Evolutionary conservation across 2,888 invertebrate species (phyloP), one percentile per base, ranked within the genome.

Genomic region (Agriopis aurantiaria): DNA sequence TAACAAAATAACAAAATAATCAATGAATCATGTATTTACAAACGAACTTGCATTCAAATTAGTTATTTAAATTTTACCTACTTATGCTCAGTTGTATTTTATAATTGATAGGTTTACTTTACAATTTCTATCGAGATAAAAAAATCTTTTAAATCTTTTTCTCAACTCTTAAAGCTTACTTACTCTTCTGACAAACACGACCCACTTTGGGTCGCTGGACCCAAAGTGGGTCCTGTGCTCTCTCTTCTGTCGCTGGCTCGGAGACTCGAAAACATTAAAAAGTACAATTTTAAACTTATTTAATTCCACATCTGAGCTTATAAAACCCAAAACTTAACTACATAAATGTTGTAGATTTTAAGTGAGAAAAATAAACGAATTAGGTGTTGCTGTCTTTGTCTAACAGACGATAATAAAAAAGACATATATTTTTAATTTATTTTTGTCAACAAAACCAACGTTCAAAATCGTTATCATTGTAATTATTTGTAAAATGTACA

Each of bases 1-100:
- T 72, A 62, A 43, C 17, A 46, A 63, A 60, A 41, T 68, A n/a
- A n/a, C n/a, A n/a, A n/a, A n/a, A n/a, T n/a, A n/a, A 59, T 67
- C 69, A 23, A 68, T 63, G 17, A 60, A 61, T 58, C 55, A 49
- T 49, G 52, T 58, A 62, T 53, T 41, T 53, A 65, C 48, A 17
- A 53, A 40, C 33, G 4, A 59, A 61, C n/a, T 43, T 1, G 9
- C 17, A 17, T 33, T 46, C 46, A 12, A 46, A 58, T n/a, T 46
- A 33, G 23, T 23, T 57, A 7, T 14, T 43, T 14, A 0, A 45
- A 33, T 40, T 23, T 0, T 23, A 23, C 17, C 17, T n/a, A n/a
- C n/a, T 23, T 23, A 23, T 23, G 17, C 17, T 23, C 17, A 23
- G 17, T 23, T 23, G 17, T 23, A 23, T 23, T 40, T 33, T 53